Percentiles rank a stretch among this genome's conserved stretches.
Conservation (phyloP, 2,113 vertebrate genomes). For the Eclectus roratus region DNA sequence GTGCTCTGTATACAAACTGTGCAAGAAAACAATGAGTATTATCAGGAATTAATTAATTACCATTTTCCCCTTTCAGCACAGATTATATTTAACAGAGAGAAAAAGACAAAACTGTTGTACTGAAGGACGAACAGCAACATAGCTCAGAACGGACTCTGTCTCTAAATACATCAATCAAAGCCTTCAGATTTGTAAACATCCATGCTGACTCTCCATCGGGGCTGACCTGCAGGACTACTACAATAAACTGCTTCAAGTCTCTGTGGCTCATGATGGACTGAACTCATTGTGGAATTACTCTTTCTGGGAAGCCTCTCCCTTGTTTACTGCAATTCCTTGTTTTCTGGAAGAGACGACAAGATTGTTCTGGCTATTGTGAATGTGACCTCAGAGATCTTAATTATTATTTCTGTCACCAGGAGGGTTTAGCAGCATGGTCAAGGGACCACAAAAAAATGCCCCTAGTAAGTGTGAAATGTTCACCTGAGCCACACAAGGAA, state of each 20-base stretch:
- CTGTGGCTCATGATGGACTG: not conserved
- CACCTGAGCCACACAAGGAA: not conserved
- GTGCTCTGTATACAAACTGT: not conserved
- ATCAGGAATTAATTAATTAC: not conserved
- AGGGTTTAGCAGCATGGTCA: not conserved
- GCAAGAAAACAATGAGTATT: not conserved
- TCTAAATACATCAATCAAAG: not conserved
- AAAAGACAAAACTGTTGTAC: not conserved
- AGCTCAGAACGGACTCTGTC: not conserved
- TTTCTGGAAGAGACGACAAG: not conserved
- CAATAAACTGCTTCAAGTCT: not conserved
- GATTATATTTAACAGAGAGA: not conserved
- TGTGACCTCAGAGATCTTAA: not conserved
- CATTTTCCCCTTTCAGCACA: not conserved
- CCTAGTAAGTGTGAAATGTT: not conserved
- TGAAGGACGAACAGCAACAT: not conserved
- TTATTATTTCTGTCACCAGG: not conserved
- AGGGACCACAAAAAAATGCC: not conserved
- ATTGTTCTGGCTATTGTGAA: not conserved
- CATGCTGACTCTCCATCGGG: rapidly evolving
- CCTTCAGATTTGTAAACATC: not conserved
- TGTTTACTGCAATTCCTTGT: not conserved
- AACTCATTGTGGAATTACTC: not conserved
- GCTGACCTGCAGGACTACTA: not conserved
- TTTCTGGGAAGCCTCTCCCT: conserved; percentile 49